Base-by-base conservation (phyloP, 2,113 vertebrate genomes). In the Budorcas taxicolor region DNA sequence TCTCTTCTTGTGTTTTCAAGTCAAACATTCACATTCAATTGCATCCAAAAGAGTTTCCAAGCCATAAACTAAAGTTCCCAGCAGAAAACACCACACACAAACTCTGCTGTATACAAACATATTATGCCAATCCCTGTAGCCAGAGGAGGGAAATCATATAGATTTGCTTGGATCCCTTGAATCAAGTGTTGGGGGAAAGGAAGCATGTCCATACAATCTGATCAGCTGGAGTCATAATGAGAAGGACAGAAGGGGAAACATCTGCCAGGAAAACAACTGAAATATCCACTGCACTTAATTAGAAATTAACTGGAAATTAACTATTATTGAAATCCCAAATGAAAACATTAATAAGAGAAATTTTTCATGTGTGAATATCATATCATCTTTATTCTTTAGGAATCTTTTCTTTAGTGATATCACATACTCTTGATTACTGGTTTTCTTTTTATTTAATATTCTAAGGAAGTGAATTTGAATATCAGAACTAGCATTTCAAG, bases 361-460 rank as follows among this genome's bases (percentile, higher is more conserved):
- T 15, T 33, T 82, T 94, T 85, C 17, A n/a, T 58, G 87, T 33
- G 16, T 33, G 21, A 7, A 4, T 87, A 71, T 40, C 40, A 67
- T 33, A 33, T 13, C 3, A 3, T 82, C 45, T 90, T 86, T 19
- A 64, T 80, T 74, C 36, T 27, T 91, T 33, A 50, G 40, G 29
- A 89, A 33, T 60, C n/a, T 76, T 19, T 36, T 95, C 31, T 60
- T 94, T 57, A 52, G 7, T 27, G 12, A 2, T 90, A 76, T 76
- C 33, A 53, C 15, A 31, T 81, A 64, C 76, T 55, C 43, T 16
- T 82, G 45, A 97, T 94, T 55, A 40, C n/a, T 84, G 12, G 43
- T 43, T 95, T 55, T 60, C 13, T 74, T 78, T 94, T 94, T 85
- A 97, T 87, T 98, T 95, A 96, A 78, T 91, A 85, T 87, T 97